Evolutionary conservation across 1,140 invertebrate species (phyloP), one percentile per base, ranked within the genome.

Genomic region (Drosophila chauvacae): DNA sequence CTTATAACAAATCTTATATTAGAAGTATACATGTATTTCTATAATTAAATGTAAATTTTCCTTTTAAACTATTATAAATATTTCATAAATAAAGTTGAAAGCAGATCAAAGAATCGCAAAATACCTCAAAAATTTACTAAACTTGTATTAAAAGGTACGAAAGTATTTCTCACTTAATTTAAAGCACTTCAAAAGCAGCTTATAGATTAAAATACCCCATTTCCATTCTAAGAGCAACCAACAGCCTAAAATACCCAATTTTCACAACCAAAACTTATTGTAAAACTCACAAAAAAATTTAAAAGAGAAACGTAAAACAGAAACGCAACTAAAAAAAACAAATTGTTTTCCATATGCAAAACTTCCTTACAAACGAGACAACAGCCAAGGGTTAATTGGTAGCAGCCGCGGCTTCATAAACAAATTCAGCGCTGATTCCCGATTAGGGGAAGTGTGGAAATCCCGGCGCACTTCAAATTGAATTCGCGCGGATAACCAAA

Each of bases 331-430:
- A 33, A 33, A 10, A 73, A 82, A 81, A 77, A 64, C 72, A 77
- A 88, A 87, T 83, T 77, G 80, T 80, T 87, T 87, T 78, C 59
- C 69, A 50, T 71, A 78, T 78, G 76, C 76, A 71, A 78, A 78
- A 30, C 50, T 55, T 16, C 14, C 33, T 23, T 6, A 6, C 42
- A 77, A 74, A 60, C 53, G 62, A 55, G 62, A 66, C 23, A 66
- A 47, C 11, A 50, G 33, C 39, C 45, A 70, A 23, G 76, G 76
- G 75, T 78, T 78, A 78, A 78, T 78, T 78, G 76, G 66, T 78
- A 71, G 55, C 66, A 33, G 10, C 53, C 18, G 9, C 35, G 53
- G 71, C 73, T 74, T 77, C 69, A 76, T 79, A 77, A 77, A 77
- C 63, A 69, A 77, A 62, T 77, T 77, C 74, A 42, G 41, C 57